These are phyloP conservation scores for Leptopilina boulardi DNA, from an alignment of 1,140 invertebrate genomes.

Conservation along the genomic window DNA sequence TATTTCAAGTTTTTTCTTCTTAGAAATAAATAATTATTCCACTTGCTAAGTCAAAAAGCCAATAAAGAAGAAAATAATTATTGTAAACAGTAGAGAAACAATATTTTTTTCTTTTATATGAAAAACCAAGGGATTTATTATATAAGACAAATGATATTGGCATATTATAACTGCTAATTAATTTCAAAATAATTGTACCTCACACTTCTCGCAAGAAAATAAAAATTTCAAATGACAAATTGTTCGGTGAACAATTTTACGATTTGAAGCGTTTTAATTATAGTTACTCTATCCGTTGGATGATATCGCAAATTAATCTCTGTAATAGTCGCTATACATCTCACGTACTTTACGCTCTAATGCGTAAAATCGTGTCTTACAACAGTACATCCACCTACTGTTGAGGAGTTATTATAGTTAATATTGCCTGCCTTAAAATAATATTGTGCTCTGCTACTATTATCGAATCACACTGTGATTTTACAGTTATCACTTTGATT, in stretches of 20 bases:
- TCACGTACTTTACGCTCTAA: conserved; percentile 24
- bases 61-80: too few relatives aligned
- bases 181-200: background rate
- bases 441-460: background rate
- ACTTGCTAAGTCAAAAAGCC: too few relatives aligned
- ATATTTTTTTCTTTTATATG: too few relatives aligned
- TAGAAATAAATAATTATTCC: too few relatives aligned
- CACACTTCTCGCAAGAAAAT: background rate
- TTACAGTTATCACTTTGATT: conserved; percentile 12
- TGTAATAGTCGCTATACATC: conserved; percentile 12
- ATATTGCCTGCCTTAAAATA: background rate
- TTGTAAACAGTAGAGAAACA: too few relatives aligned
- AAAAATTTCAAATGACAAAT: conserved; percentile 11
- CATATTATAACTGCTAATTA: background rate
- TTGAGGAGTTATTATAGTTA: background rate
- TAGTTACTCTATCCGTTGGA: background rate
- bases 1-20: too few relatives aligned
- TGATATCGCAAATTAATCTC: conserved; percentile 18
- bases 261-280: conserved; percentile 20
- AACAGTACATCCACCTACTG: background rate
- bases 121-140: too few relatives aligned
- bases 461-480: conserved; percentile 6
- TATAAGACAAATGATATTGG: too few relatives aligned
- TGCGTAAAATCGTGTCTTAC: conserved; percentile 12
- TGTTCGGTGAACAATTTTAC: background rate